phyloP scores from a whole-genome alignment of 1,140 invertebrate genomes.

The Physella acuta region DNA sequence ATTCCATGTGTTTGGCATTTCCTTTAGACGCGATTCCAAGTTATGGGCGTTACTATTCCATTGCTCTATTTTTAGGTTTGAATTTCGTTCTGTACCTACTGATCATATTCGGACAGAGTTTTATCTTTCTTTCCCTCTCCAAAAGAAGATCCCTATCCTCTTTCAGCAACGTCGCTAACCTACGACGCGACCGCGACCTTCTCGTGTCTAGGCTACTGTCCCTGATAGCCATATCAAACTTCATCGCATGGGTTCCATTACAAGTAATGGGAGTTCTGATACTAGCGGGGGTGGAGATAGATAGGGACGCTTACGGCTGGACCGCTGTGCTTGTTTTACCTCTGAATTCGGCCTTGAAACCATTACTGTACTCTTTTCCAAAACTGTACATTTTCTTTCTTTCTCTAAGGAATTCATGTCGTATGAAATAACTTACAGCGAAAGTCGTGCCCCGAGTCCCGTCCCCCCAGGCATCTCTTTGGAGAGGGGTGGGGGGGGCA shows the following conservation, averaged over 20 bases:
- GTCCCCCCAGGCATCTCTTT: no score
- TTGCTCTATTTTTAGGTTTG: conserved; percentile 20
- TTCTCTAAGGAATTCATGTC: no score
- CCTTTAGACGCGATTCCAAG: conserved; percentile 3
- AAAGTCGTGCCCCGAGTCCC: no score
- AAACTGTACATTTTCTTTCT: no score
- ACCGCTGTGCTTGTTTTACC: conserved; percentile 33
- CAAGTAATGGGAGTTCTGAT: conserved; percentile 37
- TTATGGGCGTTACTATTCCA: conserved; percentile 18
- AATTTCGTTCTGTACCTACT: conserved; percentile 26
- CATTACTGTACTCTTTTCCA: conserved; percentile 32
- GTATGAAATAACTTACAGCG: no score
- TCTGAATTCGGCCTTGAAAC: conserved; percentile 38
- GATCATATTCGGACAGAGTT: conserved; percentile 21
- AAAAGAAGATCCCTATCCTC: no score
- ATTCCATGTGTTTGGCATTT: conserved; percentile 19
- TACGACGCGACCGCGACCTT: conserved; percentile 32
- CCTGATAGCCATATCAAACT: conserved; percentile 35
- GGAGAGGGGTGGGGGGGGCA: no score
- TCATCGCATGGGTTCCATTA: conserved; percentile 38
- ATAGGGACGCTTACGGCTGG: conserved; percentile 32
- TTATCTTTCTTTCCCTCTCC: neutral
- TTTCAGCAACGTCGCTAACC: conserved; percentile 22
- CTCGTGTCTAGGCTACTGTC: conserved; percentile 32
- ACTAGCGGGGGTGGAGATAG: conserved; percentile 19